Evolutionary conservation across 2,888 invertebrate genomes (phyloP).

Genomic region (Creontiades dilutus): DNA sequence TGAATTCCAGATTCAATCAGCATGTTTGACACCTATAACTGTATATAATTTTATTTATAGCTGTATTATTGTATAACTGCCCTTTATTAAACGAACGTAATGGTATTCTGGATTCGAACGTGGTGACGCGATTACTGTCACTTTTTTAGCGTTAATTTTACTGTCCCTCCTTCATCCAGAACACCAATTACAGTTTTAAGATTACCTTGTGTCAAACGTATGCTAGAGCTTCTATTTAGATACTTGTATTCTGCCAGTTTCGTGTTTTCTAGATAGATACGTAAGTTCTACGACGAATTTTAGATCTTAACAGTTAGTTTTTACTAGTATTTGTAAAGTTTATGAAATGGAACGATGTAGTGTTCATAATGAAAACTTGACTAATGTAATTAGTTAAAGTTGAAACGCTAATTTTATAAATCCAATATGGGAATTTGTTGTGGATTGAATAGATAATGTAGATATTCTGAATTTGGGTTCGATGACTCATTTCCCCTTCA

Average conservation of each 20-base stretch:
- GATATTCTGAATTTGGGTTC: too few species aligned
- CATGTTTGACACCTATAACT: not conserved
- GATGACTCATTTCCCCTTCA: too few species aligned
- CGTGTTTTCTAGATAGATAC: not conserved
- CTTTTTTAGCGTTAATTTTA: not conserved
- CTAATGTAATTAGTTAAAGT: too few species aligned
- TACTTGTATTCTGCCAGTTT: not conserved
- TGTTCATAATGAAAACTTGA: too few species aligned
- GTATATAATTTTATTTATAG: not conserved
- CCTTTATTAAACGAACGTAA: not conserved
- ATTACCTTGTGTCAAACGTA: not conserved
- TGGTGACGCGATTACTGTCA: not conserved
- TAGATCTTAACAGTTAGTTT: not conserved
- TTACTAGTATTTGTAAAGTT: not conserved
- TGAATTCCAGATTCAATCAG: too few species aligned
- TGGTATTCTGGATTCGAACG: conserved; percentile 27
- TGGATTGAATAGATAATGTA: too few species aligned
- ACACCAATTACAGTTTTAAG: not conserved
- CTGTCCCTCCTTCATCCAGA: conserved; percentile 17
- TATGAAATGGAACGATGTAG: not conserved
- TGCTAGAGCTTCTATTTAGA: conserved; percentile 4
- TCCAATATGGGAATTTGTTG: too few species aligned
- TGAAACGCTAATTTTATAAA: too few species aligned
- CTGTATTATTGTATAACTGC: not conserved
- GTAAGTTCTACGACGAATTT: conserved; percentile 21